A percentile compares a stretch with the other conserved stretches of the same genome.
Conservation (phyloP, 2,888 invertebrate species). For the Eustalomyia histrio region DNA sequence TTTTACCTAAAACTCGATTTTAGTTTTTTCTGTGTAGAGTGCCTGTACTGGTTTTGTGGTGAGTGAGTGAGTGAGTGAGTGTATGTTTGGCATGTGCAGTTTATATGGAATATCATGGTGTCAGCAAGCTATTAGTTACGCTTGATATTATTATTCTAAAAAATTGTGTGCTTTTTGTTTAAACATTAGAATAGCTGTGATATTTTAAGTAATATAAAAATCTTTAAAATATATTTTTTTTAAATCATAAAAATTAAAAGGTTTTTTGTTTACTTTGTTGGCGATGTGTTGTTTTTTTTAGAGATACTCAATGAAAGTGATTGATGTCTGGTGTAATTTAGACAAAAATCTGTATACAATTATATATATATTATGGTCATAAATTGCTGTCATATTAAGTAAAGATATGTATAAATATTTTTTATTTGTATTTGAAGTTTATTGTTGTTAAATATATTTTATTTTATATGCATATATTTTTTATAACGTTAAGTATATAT, state of each 20-base stretch:
- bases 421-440: background rate
- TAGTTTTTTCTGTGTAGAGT: too few species aligned
- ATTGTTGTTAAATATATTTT: background rate
- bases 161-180: background rate
- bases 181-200: background rate
- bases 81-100: too few species aligned
- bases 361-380: background rate
- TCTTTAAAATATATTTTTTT: slow-evolving; percentile 1
- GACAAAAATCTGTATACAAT: background rate
- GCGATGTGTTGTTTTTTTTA: slow-evolving; percentile 2
- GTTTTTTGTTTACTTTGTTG: background rate
- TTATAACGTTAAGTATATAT: background rate
- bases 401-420: background rate
- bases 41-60: background rate
- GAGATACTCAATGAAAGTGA: slow-evolving; percentile 49
- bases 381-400: background rate
- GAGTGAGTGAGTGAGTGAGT: background rate
- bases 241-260: slow-evolving; percentile 7
- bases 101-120: background rate
- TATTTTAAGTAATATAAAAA: background rate
- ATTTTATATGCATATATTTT: background rate
- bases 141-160: background rate
- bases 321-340: slow-evolving; percentile 34
- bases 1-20: too few species aligned
- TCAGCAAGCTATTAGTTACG: slow-evolving; percentile 3